Evolutionary conservation across 2,797 vertebrate genomes (phyloP).

Genomic region (Molothrus aeneus): DNA sequence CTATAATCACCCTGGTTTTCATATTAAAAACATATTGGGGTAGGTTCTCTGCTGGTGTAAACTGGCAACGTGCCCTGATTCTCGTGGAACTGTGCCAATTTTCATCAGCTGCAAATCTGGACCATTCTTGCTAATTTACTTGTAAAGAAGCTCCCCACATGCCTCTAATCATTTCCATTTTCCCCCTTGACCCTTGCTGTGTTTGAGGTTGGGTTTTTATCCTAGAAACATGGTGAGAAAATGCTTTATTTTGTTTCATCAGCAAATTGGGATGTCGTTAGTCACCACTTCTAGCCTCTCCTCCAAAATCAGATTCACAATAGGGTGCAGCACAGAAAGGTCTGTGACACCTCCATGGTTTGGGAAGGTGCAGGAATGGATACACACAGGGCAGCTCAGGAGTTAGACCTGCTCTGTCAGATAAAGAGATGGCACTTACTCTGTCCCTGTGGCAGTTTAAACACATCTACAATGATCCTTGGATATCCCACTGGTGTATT

Average conservation of each 20-base stretch:
- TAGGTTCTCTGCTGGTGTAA: slow-evolving; percentile 6
- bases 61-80: slow-evolving; percentile 5
- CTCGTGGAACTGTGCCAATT: neutral
- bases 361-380: neutral
- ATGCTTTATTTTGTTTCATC: slow-evolving; percentile 29
- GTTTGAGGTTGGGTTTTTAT: slow-evolving; percentile 12
- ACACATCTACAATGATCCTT: neutral
- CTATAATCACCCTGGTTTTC: neutral
- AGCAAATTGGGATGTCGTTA: neutral
- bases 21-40: neutral
- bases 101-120: slow-evolving; percentile 65
- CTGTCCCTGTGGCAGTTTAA: neutral
- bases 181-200: slow-evolving; percentile 54
- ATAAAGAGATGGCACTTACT: accelerated
- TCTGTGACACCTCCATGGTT: neutral
- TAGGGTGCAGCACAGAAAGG: neutral
- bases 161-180: slow-evolving; percentile 60
- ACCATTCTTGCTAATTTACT: slow-evolving; percentile 55
- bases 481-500: neutral
- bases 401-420: neutral
- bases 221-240: neutral
- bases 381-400: accelerated
- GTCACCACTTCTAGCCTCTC: neutral
- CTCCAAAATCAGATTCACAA: neutral
- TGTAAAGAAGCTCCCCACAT: slow-evolving; percentile 47